Base-by-base conservation (phyloP, 35 echinoderm and acorn worm genomes). In the Lytechinus variegatus region DNA sequence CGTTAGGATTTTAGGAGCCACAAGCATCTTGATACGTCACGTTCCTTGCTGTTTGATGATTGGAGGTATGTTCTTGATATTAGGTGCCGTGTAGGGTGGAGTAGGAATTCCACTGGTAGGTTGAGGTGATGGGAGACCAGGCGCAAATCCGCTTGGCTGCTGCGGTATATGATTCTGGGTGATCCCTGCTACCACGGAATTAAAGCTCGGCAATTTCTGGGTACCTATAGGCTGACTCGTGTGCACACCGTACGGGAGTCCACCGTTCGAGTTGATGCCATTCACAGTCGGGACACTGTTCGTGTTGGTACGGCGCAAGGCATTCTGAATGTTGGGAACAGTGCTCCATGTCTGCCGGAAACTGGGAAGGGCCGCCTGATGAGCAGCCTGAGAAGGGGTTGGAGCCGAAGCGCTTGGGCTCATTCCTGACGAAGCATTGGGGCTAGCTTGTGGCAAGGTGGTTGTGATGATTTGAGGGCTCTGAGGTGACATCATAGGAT, bases 291-390 rank as follows among this genome's bases (percentile, higher is more conserved):
- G 92, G 1, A 93, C 11, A 90, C 88, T 93, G 92, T 93, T 93
- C 4, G 53, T 19, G 52, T 93, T 93, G 92, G n/a, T 93, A 44
- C 92, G 92, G 92, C 28, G 92, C 55, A 93, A 93, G 52, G 92
- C 92, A 57, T 93, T 93, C 53, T 93, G 92, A 57, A 93, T 93
- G 12, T 93, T 93, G 27, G 94, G 79, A n/a, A 96, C 95, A 16
- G 94, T 93, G 60, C 96, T 97, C 97, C 97, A 98, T 7, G 95
- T 97, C 94, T 98, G 97, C 79, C 97, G 89, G 89, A 98, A 98
- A 94, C 97, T 98, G 6, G 97, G 97, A 7, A 98, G 89, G 13
- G 94, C 91, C 24, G 94, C 96, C 11, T 88, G 95, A 86, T 97
- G 97, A 28, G 54, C 89, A 56, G 56, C 92, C 93, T 94, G 95